Conservation (phyloP, 35 echinoderm and acorn worm species). For the Heliocidaris tuberculata region DNA sequence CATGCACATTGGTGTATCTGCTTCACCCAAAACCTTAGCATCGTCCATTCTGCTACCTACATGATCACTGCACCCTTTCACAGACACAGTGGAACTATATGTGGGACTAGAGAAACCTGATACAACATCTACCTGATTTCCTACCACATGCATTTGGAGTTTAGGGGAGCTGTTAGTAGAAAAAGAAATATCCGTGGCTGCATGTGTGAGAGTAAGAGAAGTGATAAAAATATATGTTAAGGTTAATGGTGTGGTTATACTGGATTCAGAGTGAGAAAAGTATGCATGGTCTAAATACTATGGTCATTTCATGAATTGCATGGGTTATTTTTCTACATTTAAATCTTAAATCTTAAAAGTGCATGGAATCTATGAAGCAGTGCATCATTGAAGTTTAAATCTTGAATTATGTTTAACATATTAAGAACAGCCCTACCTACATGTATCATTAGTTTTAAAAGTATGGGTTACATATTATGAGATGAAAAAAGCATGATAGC, state of each 20-base stretch:
- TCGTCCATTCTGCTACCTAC: neutral
- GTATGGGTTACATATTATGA: neutral
- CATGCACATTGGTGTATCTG: neutral
- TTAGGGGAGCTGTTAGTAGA: slow-evolving; percentile 41
- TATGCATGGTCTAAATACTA: neutral
- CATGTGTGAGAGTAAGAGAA: slow-evolving; percentile 36
- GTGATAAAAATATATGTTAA: slow-evolving; percentile 31
- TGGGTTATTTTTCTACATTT: neutral
- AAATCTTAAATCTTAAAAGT: neutral
- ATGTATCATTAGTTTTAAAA: neutral
- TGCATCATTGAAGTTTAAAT: neutral
- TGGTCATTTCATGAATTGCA: neutral
- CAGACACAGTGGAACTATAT: neutral
- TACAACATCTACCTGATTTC: neutral
- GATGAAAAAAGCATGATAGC: too few relatives aligned
- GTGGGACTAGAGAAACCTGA: neutral
- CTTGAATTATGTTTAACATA: neutral
- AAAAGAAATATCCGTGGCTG: slow-evolving; percentile 46
- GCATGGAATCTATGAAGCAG: neutral
- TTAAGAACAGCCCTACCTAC: neutral
- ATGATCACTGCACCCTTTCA: slow-evolving; percentile 7
- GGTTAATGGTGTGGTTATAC: neutral
- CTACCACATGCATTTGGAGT: slow-evolving; percentile 2
- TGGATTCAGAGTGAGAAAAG: neutral
- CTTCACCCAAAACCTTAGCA: neutral